Evolutionary conservation across 2,888 invertebrate genomes (phyloP).

Genomic region (Oscheius onirici): DNA sequence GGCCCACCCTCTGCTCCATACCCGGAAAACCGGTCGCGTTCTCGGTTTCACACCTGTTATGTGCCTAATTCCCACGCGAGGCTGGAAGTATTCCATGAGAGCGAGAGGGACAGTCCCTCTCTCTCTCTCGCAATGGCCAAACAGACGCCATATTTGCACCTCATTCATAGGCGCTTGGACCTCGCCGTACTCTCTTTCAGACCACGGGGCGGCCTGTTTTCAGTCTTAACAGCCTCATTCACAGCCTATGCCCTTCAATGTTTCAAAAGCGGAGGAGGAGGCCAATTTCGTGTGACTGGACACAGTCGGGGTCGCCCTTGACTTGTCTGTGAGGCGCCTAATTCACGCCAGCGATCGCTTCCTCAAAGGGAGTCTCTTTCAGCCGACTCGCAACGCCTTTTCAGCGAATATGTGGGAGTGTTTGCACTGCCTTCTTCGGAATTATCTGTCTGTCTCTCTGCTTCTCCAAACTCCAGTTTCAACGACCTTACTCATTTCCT

Average conservation of each 20-base stretch:
- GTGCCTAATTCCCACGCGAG: slow-evolving; percentile 14
- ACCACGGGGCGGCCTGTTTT: slow-evolving; percentile 14
- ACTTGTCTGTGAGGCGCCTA: not conserved
- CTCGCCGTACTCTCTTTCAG: not conserved
- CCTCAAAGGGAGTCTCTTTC: slow-evolving; percentile 1
- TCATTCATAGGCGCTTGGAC: slow-evolving; percentile 15
- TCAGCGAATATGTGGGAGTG: too few relatives aligned
- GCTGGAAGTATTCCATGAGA: slow-evolving; percentile 3
- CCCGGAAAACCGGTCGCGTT: too few relatives aligned
- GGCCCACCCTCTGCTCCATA: too few relatives aligned
- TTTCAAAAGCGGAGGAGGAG: not conserved
- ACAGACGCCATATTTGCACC: slow-evolving; percentile 26
- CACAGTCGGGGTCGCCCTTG: slow-evolving; percentile 9
- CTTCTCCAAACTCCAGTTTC: too few relatives aligned
- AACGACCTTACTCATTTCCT: too few relatives aligned
- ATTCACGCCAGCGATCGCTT: slow-evolving; percentile 5
- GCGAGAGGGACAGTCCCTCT: too few relatives aligned
- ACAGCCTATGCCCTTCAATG: not conserved
- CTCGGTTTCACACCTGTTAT: too few relatives aligned
- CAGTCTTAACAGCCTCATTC: not conserved
- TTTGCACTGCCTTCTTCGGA: too few relatives aligned
- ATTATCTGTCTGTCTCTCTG: too few relatives aligned
- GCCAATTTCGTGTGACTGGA: slow-evolving; percentile 20
- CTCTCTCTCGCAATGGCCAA: not conserved
- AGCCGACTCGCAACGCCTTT: not conserved